phyloP scores from a whole-genome alignment of 2,113 vertebrate species.

The Barbus barbus region DNA sequence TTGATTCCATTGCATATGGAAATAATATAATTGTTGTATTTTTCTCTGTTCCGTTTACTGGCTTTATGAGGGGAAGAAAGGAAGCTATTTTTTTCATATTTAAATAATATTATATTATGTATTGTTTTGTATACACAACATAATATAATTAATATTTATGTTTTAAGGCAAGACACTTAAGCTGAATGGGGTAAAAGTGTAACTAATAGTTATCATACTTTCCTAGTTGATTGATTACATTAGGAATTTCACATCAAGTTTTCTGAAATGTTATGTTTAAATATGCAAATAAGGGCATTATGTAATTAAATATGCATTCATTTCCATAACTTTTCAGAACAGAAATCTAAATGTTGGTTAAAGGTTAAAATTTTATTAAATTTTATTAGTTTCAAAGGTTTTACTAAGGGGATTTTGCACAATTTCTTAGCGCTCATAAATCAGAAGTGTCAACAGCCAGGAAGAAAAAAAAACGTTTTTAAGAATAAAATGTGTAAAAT shows the following conservation, averaged over 20 bases:
- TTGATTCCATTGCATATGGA: conserved; percentile 12
- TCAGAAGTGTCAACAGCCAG: too few species aligned
- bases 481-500: not conserved
- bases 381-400: not conserved
- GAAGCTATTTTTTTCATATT: not conserved
- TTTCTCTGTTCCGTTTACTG: not conserved
- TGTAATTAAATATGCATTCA: not conserved
- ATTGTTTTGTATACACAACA: not conserved
- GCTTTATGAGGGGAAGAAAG: not conserved
- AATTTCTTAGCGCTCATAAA: not conserved
- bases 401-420: not conserved
- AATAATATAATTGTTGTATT: not conserved
- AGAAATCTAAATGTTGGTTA: not conserved
- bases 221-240: not conserved
- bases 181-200: not conserved
- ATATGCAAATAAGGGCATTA: not conserved
- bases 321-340: not conserved
- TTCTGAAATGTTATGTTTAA: not conserved
- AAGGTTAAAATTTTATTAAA: not conserved
- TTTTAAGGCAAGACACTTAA: not conserved
- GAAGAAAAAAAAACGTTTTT: not conserved
- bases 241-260: not conserved
- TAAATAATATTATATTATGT: not conserved
- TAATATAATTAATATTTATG: not conserved
- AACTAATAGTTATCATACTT: not conserved